Percentiles rank a stretch among this genome's conserved stretches.
Evolutionary conservation across 2,797 vertebrate genomes (phyloP).

Genomic region (Erethizon dorsatum): DNA sequence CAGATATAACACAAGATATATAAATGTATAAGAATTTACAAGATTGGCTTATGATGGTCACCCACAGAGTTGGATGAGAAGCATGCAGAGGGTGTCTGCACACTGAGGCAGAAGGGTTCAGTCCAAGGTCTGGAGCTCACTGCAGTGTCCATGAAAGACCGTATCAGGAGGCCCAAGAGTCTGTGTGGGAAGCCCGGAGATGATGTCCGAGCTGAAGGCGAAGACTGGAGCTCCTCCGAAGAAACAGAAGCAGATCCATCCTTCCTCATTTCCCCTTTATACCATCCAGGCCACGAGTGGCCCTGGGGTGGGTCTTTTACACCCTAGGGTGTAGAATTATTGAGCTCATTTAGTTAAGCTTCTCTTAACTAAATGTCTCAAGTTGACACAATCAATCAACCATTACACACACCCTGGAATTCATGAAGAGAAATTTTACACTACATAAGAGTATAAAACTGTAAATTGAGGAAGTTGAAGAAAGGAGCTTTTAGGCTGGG

Average conservation of each 20-base stretch:
- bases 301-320: neutral
- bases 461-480: conserved; percentile 17
- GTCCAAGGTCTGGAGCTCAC: neutral
- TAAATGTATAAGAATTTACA: neutral
- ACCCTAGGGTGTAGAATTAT: neutral
- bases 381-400: neutral
- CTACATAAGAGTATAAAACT: conserved; percentile 28
- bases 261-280: neutral
- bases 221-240: neutral
- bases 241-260: neutral
- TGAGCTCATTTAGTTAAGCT: neutral
- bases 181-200: neutral
- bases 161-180: neutral
- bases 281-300: neutral
- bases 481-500: neutral
- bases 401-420: neutral
- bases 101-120: neutral
- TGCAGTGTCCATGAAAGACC: neutral
- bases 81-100: neutral
- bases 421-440: conserved; percentile 22
- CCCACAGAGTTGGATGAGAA: neutral
- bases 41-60: neutral
- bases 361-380: neutral
- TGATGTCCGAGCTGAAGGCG: neutral
- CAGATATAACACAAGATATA: neutral